phyloP scores from a whole-genome alignment of 2,888 invertebrate genomes.

The Meandrusa payeni region DNA sequence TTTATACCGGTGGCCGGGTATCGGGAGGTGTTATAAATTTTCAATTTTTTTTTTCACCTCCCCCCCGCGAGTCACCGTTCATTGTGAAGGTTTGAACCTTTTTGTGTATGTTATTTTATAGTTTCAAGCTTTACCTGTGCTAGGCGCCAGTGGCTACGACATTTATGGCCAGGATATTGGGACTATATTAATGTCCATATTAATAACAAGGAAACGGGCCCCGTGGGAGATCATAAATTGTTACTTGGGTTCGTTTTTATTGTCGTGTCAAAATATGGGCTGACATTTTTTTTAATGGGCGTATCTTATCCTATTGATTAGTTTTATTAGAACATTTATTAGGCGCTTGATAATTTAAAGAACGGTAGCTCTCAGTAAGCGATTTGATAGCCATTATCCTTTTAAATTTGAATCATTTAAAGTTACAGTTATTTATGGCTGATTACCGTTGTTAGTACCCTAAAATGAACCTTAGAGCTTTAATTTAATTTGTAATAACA shows the following conservation, averaged over 20 bases:
- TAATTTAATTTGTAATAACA: too few relatives aligned
- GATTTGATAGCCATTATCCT: too few relatives aligned
- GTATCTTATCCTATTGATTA: conserved; percentile 30
- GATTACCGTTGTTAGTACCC: too few relatives aligned
- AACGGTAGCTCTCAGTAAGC: too few relatives aligned
- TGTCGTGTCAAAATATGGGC: conserved; percentile 61
- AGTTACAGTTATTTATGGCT: too few relatives aligned
- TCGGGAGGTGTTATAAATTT: conserved; percentile 72
- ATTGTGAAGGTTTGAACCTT: conserved; percentile 63
- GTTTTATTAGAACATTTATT: conserved; percentile 40
- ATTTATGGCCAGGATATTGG: conserved; percentile 77
- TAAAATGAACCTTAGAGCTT: too few relatives aligned
- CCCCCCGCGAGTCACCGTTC: conserved; percentile 58
- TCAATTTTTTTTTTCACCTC: conserved; percentile 56
- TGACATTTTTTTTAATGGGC: conserved; percentile 43
- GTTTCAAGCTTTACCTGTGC: conserved; percentile 65
- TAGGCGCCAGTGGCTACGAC: conserved; percentile 78
- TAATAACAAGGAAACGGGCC: conserved; percentile 68
- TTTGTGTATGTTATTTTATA: conserved; percentile 64
- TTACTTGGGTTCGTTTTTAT: conserved; percentile 48
- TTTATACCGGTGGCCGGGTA: conserved; percentile 68
- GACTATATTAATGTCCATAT: conserved; percentile 76
- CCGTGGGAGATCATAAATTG: conserved; percentile 65
- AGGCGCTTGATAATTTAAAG: conserved; percentile 37
- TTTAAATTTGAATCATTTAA: too few relatives aligned